Conservation (phyloP, 2,888 invertebrate genomes). For the Drosophila greeni region DNA sequence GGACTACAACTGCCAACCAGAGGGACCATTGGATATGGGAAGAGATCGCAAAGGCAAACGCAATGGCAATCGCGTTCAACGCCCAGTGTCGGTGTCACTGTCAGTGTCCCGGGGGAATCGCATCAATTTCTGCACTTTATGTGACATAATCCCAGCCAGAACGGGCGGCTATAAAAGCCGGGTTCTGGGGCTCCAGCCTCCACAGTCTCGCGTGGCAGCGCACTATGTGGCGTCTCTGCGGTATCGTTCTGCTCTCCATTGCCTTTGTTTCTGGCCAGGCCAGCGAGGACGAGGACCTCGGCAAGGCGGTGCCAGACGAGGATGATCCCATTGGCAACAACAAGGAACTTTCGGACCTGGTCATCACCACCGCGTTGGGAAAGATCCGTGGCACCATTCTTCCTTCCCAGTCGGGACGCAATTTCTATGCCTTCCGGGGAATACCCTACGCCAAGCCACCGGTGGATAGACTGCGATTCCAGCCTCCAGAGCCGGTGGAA, state of each 20-base stretch:
- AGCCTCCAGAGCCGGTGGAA: conserved; percentile 79
- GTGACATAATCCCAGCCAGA: conserved; percentile 42
- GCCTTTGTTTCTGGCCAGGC: conserved; percentile 17
- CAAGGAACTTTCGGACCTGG: conserved; percentile 76
- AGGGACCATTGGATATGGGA: conserved; percentile 66
- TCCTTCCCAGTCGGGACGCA: conserved; percentile 74
- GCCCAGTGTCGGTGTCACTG: conserved; percentile 41
- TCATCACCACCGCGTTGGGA: conserved; percentile 76
- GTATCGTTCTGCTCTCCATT: conserved; percentile 27
- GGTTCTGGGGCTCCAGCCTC: conserved; percentile 9
- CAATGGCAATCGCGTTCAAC: conserved; percentile 37
- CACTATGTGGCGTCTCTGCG: conserved; percentile 49
- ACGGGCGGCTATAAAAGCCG: conserved; percentile 60
- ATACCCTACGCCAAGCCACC: conserved; percentile 78
- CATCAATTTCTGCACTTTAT: conserved; percentile 67
- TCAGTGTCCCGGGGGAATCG: conserved; percentile 37
- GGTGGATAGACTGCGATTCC: conserved; percentile 73
- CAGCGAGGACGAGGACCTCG: conserved; percentile 29
- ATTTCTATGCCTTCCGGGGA: conserved; percentile 78
- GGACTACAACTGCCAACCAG: conserved; percentile 33
- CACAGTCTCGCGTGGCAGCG: conserved; percentile 45
- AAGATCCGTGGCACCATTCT: conserved; percentile 77
- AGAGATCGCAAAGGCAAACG: conserved; percentile 30
- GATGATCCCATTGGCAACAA: conserved; percentile 64
- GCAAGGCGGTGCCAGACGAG: conserved; percentile 33